Conservation (phyloP, 2,797 vertebrate genomes). For the Perodicticus potto region DNA sequence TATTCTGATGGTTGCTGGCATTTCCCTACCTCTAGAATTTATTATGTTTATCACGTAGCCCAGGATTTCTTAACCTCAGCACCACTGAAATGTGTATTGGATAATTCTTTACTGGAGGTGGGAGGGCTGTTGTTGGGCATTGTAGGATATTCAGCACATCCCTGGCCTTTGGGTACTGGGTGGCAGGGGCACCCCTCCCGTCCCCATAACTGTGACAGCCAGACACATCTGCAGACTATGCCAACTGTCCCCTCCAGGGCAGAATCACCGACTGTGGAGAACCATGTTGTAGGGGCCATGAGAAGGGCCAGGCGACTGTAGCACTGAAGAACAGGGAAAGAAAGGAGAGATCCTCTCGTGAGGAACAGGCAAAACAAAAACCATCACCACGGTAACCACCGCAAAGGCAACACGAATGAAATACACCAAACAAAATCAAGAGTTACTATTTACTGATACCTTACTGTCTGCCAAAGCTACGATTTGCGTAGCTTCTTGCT, state of each 20-base stretch:
- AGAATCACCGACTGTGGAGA: neutral
- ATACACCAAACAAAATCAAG: neutral
- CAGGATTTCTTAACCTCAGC: conserved; percentile 17
- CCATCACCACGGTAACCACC: neutral
- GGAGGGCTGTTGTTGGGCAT: neutral
- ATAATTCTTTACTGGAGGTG: neutral
- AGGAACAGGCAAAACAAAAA: neutral
- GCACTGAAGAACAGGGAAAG: neutral
- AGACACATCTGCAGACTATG: neutral
- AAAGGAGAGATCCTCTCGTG: neutral
- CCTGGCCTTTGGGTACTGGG: neutral
- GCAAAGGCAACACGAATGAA: neutral
- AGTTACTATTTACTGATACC: neutral
- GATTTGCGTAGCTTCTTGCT: neutral
- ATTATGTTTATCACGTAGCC: neutral
- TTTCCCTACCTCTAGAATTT: conserved; percentile 56
- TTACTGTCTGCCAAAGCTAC: neutral
- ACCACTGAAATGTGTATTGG: neutral
- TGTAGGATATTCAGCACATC: neutral
- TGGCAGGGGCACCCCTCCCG: neutral
- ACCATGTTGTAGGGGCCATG: no score
- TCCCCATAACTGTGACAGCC: neutral
- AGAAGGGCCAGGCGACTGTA: neutral
- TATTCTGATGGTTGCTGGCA: conserved; percentile 63
- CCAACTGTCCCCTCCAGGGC: neutral